Base-by-base conservation (phyloP, 2,888 invertebrate genomes). In the Dorcus hopei region DNA sequence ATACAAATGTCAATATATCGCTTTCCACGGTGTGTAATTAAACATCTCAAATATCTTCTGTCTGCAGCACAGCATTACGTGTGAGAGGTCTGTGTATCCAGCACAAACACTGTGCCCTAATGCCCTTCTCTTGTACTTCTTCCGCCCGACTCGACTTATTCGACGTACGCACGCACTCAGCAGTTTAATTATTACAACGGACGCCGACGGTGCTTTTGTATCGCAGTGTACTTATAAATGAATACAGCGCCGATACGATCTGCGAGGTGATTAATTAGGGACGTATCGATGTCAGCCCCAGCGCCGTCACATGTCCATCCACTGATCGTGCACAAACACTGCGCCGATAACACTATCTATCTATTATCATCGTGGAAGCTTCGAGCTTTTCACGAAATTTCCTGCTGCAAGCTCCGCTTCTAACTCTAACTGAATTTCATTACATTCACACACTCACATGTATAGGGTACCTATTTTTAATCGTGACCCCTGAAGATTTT, bases 61-160 rank as follows among this genome's bases (percentile, higher is more conserved):
- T 57, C 59, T 62, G 62, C 55, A 62, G 57, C 57, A 59, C 23
- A 45, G 23, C 26, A 7, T 33, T 33, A 59, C 57, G 62, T 62
- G 58, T 60, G 61, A 58, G 54, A 19, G 57, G 59, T 61, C 58
- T 62, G 62, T 64, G 61, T 65, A 59, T 65, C 58, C 57, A 60
- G 61, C 53, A 62, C 66, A 68, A 68, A 68, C 64, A 68, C 11
- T 49, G 55, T 60, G 60, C 65, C 65, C 65, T 70, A 70, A 70
- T 70, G 70, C 70, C 66, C 66, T 70, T 70, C 70, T 68, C 68
- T 67, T 70, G 70, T 70, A 70, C 62, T 68, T 68, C 70, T 70
- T 70, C 70, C 70, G 68, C 68, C 63, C 62, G 64, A 61, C 52
- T 68, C 63, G 61, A 45, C 52, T 49, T 38, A 42, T 45, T 45